phyloP scores from a whole-genome alignment of 1,140 invertebrate genomes.

The Brachionus manjavacas region DNA sequence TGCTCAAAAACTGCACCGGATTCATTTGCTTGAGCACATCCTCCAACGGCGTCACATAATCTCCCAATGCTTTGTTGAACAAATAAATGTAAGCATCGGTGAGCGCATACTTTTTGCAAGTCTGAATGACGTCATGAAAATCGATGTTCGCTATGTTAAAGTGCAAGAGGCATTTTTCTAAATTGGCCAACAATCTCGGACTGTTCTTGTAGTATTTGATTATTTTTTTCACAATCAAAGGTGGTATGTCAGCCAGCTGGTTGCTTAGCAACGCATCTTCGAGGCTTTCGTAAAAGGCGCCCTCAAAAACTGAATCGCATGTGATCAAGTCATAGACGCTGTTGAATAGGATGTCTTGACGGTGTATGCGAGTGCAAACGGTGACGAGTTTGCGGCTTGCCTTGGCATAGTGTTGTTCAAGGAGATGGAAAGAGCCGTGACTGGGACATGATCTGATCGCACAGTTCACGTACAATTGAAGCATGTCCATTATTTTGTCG shows the following conservation, averaged over 20 bases:
- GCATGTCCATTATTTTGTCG: slow-evolving; percentile 60
- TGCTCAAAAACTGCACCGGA: slow-evolving; percentile 45
- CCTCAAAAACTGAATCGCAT: slow-evolving; percentile 55
- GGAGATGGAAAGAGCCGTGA: slow-evolving; percentile 45
- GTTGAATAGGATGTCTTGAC: slow-evolving; percentile 58
- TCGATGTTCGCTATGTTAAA: slow-evolving; percentile 77
- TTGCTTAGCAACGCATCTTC: slow-evolving; percentile 62
- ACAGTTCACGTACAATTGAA: slow-evolving; percentile 48
- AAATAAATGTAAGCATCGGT: slow-evolving; percentile 83
- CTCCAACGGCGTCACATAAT: slow-evolving; percentile 76
- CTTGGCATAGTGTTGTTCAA: slow-evolving; percentile 48
- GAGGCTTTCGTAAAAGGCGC: slow-evolving; percentile 61
- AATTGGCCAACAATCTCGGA: slow-evolving; percentile 59
- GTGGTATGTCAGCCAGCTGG: slow-evolving; percentile 59
- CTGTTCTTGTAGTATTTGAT: slow-evolving; percentile 60
- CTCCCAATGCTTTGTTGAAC: slow-evolving; percentile 75
- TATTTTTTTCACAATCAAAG: slow-evolving; percentile 62
- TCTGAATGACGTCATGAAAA: slow-evolving; percentile 74
- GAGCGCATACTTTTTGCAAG: slow-evolving; percentile 72
- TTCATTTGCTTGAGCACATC: slow-evolving; percentile 61
- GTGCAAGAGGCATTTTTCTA: slow-evolving; percentile 75
- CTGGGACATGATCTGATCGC: slow-evolving; percentile 47
- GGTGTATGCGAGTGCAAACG: slow-evolving; percentile 46
- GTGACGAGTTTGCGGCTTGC: slow-evolving; percentile 48
- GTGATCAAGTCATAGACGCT: slow-evolving; percentile 59